Base-by-base conservation (phyloP, 2,797 vertebrate genomes). In the Mormyrops boulengeri region DNA sequence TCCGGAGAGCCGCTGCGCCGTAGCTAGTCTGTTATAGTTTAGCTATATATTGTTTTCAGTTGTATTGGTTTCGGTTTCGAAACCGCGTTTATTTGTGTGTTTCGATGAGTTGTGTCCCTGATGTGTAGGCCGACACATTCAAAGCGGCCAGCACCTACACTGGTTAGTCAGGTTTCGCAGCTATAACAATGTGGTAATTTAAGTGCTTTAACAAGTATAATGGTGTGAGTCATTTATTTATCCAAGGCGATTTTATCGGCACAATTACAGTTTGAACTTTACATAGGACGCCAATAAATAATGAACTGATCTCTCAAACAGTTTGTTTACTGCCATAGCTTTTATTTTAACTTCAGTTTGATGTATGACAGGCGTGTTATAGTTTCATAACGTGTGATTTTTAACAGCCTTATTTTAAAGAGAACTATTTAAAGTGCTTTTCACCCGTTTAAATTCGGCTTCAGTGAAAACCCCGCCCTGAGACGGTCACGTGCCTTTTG, bases 61-160 rank as follows among this genome's bases (percentile, higher is more conserved):
- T 19, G 6, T 47, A 22, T 84, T 22, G 44, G 82, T 85, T 85
- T n/a, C n/a, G 82, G 5, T 22, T 30, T 80, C 38, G 38, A 80
- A 85, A 26, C 19, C 47, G 82, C 12, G 80, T n/a, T 9, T 85
- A 85, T 52, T 12, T 85, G 4, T 85, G 80, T 14, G 82, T 38
- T 47, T 85, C 17, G 19, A 17, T 50, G 14, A 50, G 41, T 9
- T 50, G 22, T 85, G 44, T 26, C 44, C 44, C 30, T 85, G n/a
- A 85, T 85, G n/a, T 50, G 82, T 85, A 85, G 47, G 82, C 82
- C 82, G 17, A 85, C 14, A 26, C n/a, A 52, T 85, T 85, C 38
- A 80, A 80, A 30, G 82, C 19, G 12, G 44, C 47, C 38, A 44
- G 73, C 26, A 82, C 3, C 77, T 47, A 9, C 8, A 47, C 41